Percentiles rank a stretch among this genome's conserved stretches.
Evolutionary conservation across 2,113 vertebrate species (phyloP).

Genomic region (Serranochromis macrocephalus): DNA sequence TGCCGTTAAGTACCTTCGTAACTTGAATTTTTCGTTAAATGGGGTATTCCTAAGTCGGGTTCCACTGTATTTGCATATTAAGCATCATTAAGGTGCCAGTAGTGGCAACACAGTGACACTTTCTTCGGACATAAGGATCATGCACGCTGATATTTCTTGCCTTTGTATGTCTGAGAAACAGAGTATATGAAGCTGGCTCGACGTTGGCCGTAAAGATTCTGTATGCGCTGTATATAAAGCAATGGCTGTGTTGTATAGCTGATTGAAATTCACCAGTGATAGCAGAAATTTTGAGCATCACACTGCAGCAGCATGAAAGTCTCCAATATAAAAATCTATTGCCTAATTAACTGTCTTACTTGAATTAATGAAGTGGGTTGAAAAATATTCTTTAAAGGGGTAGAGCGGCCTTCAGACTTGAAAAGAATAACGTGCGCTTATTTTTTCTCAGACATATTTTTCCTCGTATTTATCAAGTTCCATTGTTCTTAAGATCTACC

Average conservation of each 20-base stretch:
- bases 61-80: not conserved
- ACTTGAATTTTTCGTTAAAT: not conserved
- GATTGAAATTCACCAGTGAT: conserved; percentile 54
- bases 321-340: conserved; percentile 48
- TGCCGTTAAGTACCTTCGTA: not conserved
- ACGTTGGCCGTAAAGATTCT: not conserved
- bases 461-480: not conserved
- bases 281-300: conserved; percentile 35
- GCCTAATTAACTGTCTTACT: conserved; percentile 53
- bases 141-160: not conserved
- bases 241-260: conserved; percentile 8
- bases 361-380: conserved; percentile 48
- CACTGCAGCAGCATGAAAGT: conserved; percentile 36
- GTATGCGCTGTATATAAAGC: not conserved
- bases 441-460: not conserved
- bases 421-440: not conserved
- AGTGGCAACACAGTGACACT: not conserved
- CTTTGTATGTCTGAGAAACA: not conserved
- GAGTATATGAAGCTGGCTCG: not conserved
- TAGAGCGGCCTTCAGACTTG: not conserved
- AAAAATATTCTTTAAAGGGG: conserved; percentile 32
- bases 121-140: not conserved
- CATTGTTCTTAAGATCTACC: not conserved
- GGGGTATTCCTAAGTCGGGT: not conserved
- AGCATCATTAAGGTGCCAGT: not conserved